Evolutionary conservation across 1,140 invertebrate species (phyloP).

Genomic region (Mizuhopecten yessoensis): DNA sequence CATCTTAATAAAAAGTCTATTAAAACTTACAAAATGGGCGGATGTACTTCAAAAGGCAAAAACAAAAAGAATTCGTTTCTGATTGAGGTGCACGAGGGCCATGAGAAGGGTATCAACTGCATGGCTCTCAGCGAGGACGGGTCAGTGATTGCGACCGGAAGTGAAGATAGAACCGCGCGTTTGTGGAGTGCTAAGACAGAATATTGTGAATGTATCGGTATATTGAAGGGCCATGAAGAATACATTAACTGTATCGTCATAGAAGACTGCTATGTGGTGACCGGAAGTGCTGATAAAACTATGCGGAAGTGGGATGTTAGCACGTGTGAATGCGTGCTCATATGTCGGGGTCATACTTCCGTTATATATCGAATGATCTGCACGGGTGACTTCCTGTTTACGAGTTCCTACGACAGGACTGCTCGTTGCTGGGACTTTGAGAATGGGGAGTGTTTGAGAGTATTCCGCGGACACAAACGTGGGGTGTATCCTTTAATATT

Average conservation of each 20-base stretch:
- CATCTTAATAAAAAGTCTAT: not conserved
- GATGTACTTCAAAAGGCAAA: constrained; percentile 75
- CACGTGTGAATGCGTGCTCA: constrained; percentile 84
- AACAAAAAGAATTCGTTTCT: constrained; percentile 70
- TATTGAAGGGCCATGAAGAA: constrained; percentile 84
- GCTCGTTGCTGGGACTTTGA: constrained; percentile 85
- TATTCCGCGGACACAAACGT: constrained; percentile 84
- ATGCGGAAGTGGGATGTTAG: constrained; percentile 86
- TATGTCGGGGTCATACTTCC: constrained; percentile 84
- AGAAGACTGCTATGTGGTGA: constrained; percentile 85
- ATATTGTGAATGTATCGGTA: constrained; percentile 85
- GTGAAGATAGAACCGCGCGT: constrained; percentile 84
- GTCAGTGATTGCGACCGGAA: constrained; percentile 85
- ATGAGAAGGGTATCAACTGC: constrained; percentile 85
- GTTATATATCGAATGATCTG: constrained; percentile 85
- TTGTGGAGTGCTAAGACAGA: constrained; percentile 85
- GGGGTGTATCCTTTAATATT: constrained; percentile 86
- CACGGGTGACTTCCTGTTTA: constrained; percentile 85
- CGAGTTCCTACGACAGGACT: constrained; percentile 85
- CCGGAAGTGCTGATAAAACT: constrained; percentile 85
- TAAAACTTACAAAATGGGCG: constrained; percentile 71
- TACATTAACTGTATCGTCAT: constrained; percentile 85
- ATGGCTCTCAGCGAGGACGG: constrained; percentile 86
- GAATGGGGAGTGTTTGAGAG: constrained; percentile 81
- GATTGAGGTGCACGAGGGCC: constrained; percentile 80